These are phyloP conservation scores for Cataglyphis cursor DNA, from an alignment of 2,888 invertebrate genomes.

Conservation along the genomic window DNA sequence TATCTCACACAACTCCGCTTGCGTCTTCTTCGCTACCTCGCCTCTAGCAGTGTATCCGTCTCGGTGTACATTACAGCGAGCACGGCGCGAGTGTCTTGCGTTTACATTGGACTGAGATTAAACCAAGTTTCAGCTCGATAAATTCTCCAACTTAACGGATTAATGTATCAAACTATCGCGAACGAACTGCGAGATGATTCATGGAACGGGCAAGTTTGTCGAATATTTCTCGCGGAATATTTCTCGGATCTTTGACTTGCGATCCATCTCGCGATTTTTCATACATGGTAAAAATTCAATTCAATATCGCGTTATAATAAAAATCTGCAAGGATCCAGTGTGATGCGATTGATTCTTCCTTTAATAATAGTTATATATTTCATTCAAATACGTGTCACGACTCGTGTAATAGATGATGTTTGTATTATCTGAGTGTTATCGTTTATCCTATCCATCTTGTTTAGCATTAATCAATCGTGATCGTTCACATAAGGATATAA, in stretches of 20 bases:
- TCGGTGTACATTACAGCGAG: constrained; percentile 69
- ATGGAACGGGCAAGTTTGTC: constrained; percentile 56
- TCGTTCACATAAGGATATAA: neutral
- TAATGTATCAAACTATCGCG: constrained; percentile 77
- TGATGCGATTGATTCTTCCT: neutral
- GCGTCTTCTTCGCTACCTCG: constrained; percentile 49
- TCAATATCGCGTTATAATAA: neutral
- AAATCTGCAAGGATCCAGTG: neutral
- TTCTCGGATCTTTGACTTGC: neutral
- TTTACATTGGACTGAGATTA: constrained; percentile 74
- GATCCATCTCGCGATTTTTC: constrained; percentile 6
- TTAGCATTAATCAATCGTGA: neutral
- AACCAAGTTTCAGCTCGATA: constrained; percentile 77
- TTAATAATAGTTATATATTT: neutral
- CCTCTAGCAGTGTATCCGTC: constrained; percentile 51
- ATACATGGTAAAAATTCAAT: neutral
- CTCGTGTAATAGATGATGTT: neutral
- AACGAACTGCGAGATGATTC: constrained; percentile 62
- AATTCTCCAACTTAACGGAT: constrained; percentile 78
- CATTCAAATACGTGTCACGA: neutral
- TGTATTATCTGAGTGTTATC: neutral
- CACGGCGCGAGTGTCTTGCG: constrained; percentile 60
- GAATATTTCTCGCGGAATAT: constrained; percentile 51
- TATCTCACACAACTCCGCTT: constrained; percentile 25
- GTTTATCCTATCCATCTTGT: neutral